These are phyloP conservation scores for Brotula barbata DNA, from an alignment of 2,797 vertebrate genomes.

Conservation along the genomic window DNA sequence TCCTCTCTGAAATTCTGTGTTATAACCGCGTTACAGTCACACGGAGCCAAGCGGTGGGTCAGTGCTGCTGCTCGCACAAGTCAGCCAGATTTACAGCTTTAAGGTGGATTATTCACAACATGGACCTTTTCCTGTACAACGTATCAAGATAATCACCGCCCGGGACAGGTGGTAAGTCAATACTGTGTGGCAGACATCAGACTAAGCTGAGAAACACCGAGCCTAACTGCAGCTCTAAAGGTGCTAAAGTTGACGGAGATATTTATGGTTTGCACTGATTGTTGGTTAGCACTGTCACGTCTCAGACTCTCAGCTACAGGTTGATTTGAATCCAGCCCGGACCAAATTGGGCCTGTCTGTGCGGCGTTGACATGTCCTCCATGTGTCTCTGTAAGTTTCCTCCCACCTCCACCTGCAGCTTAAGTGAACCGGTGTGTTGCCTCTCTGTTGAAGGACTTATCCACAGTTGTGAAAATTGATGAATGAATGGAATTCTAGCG, in stretches of 20 bases:
- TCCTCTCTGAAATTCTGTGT: too few relatives aligned
- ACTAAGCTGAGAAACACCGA: conserved; percentile 15
- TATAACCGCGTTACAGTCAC: conserved; percentile 27
- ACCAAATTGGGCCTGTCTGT: too few relatives aligned
- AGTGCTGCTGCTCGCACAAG: conserved; percentile 41
- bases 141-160: conserved; percentile 56
- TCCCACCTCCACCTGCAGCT: too few relatives aligned
- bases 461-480: too few relatives aligned
- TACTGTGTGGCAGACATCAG: conserved; percentile 10
- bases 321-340: too few relatives aligned
- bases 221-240: not conserved
- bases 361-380: too few relatives aligned
- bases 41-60: conserved; percentile 45
- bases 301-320: too few relatives aligned
- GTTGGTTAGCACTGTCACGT: too few relatives aligned
- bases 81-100: conserved; percentile 70
- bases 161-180: conserved; percentile 57
- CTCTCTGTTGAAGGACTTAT: too few relatives aligned
- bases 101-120: conserved; percentile 65
- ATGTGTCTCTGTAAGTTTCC: too few relatives aligned
- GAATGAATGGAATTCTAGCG: too few relatives aligned
- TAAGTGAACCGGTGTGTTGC: too few relatives aligned
- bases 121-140: conserved; percentile 57
- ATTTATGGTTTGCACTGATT: not conserved
- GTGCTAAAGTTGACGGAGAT: not conserved